phyloP scores from a whole-genome alignment of 2,113 vertebrate genomes.

The Cyphomyrus plagiostoma region DNA sequence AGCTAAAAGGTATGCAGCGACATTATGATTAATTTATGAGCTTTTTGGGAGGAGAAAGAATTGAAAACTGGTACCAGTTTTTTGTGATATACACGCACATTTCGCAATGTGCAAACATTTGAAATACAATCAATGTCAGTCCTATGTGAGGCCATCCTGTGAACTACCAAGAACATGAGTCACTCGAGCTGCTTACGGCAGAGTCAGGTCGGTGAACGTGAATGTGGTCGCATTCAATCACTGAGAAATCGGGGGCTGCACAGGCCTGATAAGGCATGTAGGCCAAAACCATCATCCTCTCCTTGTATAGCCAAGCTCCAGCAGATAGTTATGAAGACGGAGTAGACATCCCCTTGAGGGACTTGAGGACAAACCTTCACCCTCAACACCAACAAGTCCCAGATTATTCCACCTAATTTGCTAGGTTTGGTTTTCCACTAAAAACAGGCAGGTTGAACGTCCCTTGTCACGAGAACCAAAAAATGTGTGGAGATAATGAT shows the following conservation, averaged over 20 bases:
- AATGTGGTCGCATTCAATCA: background rate
- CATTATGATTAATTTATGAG: background rate
- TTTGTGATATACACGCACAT: background rate
- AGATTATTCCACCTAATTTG: background rate
- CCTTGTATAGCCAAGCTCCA: background rate
- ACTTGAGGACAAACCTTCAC: background rate
- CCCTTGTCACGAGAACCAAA: background rate
- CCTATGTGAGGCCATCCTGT: background rate
- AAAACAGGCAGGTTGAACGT: background rate
- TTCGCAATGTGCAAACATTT: background rate
- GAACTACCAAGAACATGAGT: background rate
- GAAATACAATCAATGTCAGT: background rate
- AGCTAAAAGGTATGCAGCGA: background rate
- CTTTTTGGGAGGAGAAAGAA: background rate
- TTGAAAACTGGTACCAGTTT: background rate
- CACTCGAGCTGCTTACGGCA: background rate
- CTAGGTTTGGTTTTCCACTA: background rate
- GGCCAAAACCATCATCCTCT: background rate
- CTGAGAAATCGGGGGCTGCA: background rate
- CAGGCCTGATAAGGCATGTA: background rate
- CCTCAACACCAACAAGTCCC: background rate
- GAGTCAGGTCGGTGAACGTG: background rate
- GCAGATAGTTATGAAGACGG: background rate
- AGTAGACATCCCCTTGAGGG: background rate
- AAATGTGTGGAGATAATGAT: background rate